A percentile compares a stretch with the other conserved stretches of the same genome.
Evolutionary conservation across 2,888 invertebrate genomes (phyloP).

Genomic region (Hartigia nigra): DNA sequence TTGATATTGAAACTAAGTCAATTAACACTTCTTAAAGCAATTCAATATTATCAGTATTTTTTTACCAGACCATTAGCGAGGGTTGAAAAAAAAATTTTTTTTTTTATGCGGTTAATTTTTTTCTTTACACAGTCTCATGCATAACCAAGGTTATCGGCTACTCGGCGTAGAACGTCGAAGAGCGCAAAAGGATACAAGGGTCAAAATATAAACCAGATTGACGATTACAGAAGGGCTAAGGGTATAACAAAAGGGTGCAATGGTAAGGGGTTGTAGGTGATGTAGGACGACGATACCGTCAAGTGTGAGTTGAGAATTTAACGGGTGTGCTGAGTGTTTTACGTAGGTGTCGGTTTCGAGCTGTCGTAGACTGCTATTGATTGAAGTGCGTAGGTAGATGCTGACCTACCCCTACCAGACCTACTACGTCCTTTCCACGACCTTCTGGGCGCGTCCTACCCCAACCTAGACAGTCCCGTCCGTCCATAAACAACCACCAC

Average conservation of each 20-base stretch:
- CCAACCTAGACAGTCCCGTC: conserved; percentile 52
- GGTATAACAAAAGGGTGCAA: no score
- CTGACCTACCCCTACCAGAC: conserved; percentile 60
- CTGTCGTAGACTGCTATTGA: conserved; percentile 20
- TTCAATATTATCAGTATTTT: no score
- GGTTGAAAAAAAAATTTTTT: no score
- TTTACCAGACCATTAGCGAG: no score
- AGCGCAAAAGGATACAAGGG: not conserved
- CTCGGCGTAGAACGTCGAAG: not conserved
- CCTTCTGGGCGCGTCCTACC: conserved; percentile 59
- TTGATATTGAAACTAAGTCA: not conserved
- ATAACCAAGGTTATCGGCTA: not conserved
- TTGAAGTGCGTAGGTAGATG: conserved; percentile 51
- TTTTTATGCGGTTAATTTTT: not conserved
- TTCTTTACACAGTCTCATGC: not conserved
- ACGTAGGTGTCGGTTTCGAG: not conserved
- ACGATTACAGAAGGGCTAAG: no score
- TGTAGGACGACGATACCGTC: not conserved
- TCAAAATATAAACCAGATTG: no score
- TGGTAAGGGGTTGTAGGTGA: not conserved
- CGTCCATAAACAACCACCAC: conserved; percentile 40
- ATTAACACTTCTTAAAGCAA: not conserved
- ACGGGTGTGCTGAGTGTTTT: not conserved
- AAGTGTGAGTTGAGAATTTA: not conserved
- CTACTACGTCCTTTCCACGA: conserved; percentile 50